A percentile compares a stretch with the other conserved stretches of the same genome.
phyloP scores from a whole-genome alignment of 2,888 invertebrate genomes.

The Agrenia bidenticulata region DNA sequence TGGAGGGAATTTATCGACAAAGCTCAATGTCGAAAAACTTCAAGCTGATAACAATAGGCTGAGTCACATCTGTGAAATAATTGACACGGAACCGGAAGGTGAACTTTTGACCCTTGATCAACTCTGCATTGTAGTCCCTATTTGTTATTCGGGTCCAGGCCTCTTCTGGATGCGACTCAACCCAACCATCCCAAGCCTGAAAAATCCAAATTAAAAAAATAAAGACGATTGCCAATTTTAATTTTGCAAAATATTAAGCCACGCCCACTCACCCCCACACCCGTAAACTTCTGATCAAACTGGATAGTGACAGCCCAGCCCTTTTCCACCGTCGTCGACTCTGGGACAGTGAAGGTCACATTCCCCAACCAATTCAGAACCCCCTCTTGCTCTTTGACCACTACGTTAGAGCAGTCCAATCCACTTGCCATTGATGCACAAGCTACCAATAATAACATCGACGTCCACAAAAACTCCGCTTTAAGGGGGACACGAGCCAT shows the following conservation, averaged over 20 bases:
- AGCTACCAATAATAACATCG: too few relatives aligned
- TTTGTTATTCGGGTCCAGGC: conserved; percentile 28
- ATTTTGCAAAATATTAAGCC: too few relatives aligned
- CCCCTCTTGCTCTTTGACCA: conserved; percentile 30
- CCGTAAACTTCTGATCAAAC: conserved; percentile 35
- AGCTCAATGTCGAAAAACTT: conserved; percentile 35
- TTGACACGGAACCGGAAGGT: conserved; percentile 35
- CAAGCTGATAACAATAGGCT: conserved; percentile 16
- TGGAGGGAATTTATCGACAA: conserved; percentile 22
- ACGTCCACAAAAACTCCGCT: too few relatives aligned
- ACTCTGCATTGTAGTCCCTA: conserved; percentile 1
- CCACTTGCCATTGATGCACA: background rate
- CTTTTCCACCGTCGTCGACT: conserved; percentile 8
- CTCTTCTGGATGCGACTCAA: conserved; percentile 10
- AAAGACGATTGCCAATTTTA: too few relatives aligned
- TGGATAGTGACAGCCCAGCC: conserved; percentile 30
- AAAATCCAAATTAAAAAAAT: too few relatives aligned
- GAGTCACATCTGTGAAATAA: conserved; percentile 24
- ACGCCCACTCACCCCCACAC: conserved; percentile 35
- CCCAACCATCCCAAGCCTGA: conserved; percentile 34
- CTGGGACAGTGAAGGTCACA: conserved; percentile 31
- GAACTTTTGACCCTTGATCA: conserved; percentile 13
- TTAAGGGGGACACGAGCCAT: too few relatives aligned
- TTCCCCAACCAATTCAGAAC: conserved; percentile 35
- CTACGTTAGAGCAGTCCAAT: conserved; percentile 29